These are phyloP conservation scores for Paramormyrops hopkinsi DNA, from an alignment of 2,797 vertebrate species.

Conservation along the genomic window DNA sequence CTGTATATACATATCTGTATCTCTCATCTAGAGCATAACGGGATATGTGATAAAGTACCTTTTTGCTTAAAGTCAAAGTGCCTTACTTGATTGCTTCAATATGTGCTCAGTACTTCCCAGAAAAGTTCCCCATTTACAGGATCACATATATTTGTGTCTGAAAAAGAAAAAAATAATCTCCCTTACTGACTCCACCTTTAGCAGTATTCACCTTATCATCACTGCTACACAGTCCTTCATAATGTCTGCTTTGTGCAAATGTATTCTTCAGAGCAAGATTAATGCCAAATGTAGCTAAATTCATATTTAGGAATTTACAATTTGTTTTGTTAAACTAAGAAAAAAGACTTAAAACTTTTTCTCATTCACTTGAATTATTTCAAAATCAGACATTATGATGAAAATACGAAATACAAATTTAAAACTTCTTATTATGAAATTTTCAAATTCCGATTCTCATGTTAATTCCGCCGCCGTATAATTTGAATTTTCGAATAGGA, in stretches of 20 bases:
- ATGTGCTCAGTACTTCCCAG: background rate
- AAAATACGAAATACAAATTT: background rate
- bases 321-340: slow-evolving; percentile 4
- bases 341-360: background rate
- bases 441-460: background rate
- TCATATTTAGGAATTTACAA: background rate
- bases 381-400: background rate
- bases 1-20: background rate
- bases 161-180: background rate
- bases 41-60: background rate
- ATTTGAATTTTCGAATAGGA: background rate
- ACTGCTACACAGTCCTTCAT: background rate
- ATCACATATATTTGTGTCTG: background rate
- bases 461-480: background rate
- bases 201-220: background rate
- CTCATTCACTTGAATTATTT: background rate
- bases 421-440: background rate
- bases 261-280: background rate
- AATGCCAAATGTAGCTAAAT: background rate
- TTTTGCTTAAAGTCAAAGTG: background rate
- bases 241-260: background rate
- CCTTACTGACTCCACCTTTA: background rate
- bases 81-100: background rate
- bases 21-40: background rate
- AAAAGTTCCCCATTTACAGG: background rate